These are phyloP conservation scores for Rhagoletis pomonella DNA, from an alignment of 1,140 invertebrate genomes.

Conservation along the genomic window DNA sequence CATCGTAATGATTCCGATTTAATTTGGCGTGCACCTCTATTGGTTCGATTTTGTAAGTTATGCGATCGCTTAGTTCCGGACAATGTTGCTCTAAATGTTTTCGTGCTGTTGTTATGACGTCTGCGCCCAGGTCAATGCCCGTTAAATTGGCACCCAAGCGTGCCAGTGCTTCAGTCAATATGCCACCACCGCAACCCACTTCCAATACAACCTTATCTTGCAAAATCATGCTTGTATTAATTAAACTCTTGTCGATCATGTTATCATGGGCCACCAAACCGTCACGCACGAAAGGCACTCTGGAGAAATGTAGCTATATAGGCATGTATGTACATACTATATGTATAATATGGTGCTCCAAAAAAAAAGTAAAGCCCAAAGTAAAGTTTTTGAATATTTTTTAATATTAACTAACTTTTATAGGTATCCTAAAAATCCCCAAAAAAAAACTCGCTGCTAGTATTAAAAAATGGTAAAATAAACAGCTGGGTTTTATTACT, in stretches of 20 bases:
- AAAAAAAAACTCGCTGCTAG: no score
- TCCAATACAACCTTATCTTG: slow-evolving; percentile 85
- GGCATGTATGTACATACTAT: no score
- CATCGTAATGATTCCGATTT: slow-evolving; percentile 82
- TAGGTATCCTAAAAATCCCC: no score
- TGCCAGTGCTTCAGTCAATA: slow-evolving; percentile 82
- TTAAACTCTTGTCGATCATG: slow-evolving; percentile 73
- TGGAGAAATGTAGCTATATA: slow-evolving; percentile 72
- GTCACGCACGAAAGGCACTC: slow-evolving; percentile 86
- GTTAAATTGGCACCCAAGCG: slow-evolving; percentile 69
- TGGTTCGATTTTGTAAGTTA: slow-evolving; percentile 72
- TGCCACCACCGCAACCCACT: slow-evolving; percentile 93
- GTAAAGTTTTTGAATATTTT: no score
- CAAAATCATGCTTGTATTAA: slow-evolving; percentile 77
- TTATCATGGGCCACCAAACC: slow-evolving; percentile 77
- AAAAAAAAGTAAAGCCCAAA: no score
- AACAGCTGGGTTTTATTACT: no score
- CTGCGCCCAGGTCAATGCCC: slow-evolving; percentile 72
- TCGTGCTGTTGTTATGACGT: slow-evolving; percentile 74
- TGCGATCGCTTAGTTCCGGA: slow-evolving; percentile 64
- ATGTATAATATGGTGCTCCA: no score
- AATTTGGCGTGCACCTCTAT: slow-evolving; percentile 78
- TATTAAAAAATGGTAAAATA: no score
- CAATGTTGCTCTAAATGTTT: slow-evolving; percentile 74
- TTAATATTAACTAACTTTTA: no score